Evolutionary conservation across 2,888 invertebrate genomes (phyloP).

Genomic region (Stenchaetothrips biformis): DNA sequence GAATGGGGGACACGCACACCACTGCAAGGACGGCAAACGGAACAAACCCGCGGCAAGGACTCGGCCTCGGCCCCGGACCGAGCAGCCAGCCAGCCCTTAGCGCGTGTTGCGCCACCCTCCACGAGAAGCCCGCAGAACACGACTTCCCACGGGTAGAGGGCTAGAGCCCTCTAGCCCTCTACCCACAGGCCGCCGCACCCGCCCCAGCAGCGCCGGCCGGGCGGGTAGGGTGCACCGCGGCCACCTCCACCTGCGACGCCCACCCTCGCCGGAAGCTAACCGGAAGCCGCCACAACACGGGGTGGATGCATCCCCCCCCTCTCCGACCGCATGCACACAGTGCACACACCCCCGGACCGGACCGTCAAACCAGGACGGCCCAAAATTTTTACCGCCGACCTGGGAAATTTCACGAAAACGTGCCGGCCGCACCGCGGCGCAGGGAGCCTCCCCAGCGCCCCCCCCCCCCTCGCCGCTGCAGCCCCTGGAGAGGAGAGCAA

Average conservation of each 20-base stretch:
- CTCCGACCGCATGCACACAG: background rate
- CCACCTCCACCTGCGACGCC: no score
- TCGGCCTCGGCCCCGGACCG: background rate
- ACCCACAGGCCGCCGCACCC: background rate
- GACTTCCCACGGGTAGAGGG: background rate
- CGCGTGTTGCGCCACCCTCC: no score
- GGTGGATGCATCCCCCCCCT: background rate
- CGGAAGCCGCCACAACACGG: background rate
- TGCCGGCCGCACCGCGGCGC: conserved; percentile 37
- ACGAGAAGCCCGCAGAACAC: background rate
- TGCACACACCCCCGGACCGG: background rate
- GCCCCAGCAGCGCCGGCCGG: background rate
- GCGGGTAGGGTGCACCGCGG: background rate
- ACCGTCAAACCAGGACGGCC: background rate
- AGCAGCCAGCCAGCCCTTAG: background rate
- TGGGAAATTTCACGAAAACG: conserved; percentile 24
- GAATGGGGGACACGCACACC: background rate
- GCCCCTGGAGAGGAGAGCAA: background rate
- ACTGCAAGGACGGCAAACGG: background rate
- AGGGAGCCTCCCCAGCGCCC: background rate
- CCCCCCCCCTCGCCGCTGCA: conserved; percentile 26
- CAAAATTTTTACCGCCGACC: background rate
- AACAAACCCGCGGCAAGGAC: no score
- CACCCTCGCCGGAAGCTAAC: background rate
- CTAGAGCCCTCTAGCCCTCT: background rate